Percentiles rank a stretch among this genome's conserved stretches.
These are phyloP conservation scores for Aphyosemion australe DNA, from an alignment of 2,113 vertebrate species.

Conservation along the genomic window DNA sequence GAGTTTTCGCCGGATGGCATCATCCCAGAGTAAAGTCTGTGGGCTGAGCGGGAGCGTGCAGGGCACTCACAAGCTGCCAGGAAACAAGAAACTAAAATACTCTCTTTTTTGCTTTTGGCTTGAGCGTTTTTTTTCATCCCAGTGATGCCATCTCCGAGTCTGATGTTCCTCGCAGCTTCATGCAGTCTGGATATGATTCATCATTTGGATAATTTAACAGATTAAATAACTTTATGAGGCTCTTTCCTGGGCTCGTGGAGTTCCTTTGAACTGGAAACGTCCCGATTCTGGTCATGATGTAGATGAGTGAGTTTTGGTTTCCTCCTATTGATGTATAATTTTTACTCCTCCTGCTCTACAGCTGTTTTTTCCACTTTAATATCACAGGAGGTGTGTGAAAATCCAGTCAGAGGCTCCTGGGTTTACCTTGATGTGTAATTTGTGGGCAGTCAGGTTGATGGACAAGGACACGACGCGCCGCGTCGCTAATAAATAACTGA, in stretches of 20 bases:
- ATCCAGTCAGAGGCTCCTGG: slow-evolving; percentile 19
- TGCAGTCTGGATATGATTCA: not conserved
- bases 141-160: not conserved
- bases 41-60: not conserved
- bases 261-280: too few species aligned
- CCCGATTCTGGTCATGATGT: too few species aligned
- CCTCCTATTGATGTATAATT: not conserved
- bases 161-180: not conserved
- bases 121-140: not conserved
- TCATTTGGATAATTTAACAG: too few species aligned
- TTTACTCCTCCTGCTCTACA: not conserved
- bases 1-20: not conserved
- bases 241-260: too few species aligned
- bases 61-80: not conserved
- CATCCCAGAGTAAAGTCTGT: not conserved
- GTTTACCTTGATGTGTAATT: slow-evolving; percentile 43
- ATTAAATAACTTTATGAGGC: too few species aligned
- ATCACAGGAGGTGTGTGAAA: slow-evolving; percentile 24
- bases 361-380: slow-evolving; percentile 3
- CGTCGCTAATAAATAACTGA: slow-evolving; percentile 35
- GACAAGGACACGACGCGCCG: slow-evolving; percentile 41
- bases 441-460: slow-evolving; percentile 41
- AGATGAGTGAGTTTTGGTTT: too few species aligned
- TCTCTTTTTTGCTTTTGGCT: not conserved
- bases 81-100: not conserved